Evolutionary conservation across 1,140 invertebrate species (phyloP).

Genomic region (Hestina assimilis): DNA sequence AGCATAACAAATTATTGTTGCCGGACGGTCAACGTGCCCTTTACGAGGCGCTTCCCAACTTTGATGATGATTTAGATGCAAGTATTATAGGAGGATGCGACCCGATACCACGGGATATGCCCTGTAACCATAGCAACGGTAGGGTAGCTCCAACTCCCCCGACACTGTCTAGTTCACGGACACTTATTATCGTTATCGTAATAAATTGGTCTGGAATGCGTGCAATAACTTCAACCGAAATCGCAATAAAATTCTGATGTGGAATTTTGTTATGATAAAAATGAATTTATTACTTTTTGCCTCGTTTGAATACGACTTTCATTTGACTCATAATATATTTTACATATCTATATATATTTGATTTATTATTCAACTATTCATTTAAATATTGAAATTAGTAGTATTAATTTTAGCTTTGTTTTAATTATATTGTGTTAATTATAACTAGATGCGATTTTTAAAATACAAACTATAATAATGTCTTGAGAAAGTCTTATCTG

Average conservation of each 20-base stretch:
- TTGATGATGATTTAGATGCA: constrained; percentile 76
- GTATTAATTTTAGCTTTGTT: too few species aligned
- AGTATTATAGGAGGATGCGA: constrained; percentile 61
- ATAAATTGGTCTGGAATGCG: constrained; percentile 71
- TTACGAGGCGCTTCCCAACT: constrained; percentile 58
- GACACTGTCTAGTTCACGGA: constrained; percentile 65
- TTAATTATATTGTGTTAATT: too few species aligned
- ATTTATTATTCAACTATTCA: too few species aligned
- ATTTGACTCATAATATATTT: too few species aligned
- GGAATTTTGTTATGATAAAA: constrained; percentile 46
- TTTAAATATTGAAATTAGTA: too few species aligned
- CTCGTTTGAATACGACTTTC: constrained; percentile 22
- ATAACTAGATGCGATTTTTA: too few species aligned
- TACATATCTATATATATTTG: background rate
- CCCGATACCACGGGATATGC: constrained; percentile 51
- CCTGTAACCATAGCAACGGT: constrained; percentile 55
- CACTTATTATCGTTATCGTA: constrained; percentile 73
- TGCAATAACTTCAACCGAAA: constrained; percentile 56
- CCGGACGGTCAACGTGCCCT: constrained; percentile 62
- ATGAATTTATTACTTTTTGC: constrained; percentile 30
- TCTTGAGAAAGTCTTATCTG: background rate
- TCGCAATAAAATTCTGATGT: constrained; percentile 61
- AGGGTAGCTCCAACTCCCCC: constrained; percentile 43
- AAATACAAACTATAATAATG: background rate
- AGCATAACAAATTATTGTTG: constrained; percentile 64